Base-by-base conservation (phyloP, 2,888 invertebrate species). In the Eulithis prunata region DNA sequence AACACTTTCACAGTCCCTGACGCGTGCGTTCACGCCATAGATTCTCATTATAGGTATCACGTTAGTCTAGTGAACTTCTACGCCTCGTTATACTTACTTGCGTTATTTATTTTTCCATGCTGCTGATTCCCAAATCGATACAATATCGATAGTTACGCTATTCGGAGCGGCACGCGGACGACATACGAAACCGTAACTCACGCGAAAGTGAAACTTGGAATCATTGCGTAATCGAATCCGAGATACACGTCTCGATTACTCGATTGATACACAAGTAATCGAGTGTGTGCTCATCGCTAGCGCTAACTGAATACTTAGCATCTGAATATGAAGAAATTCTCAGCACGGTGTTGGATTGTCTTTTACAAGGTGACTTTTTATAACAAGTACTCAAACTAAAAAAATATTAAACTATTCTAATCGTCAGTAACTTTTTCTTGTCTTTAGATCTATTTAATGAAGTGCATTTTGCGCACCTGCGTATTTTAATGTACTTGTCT, bases 171-270 rank as follows among this genome's bases (percentile, higher is more conserved):
- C 66, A 69, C 77, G 74, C 64, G 62, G 75, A 74, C 75, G 80
- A 77, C 76, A 75, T 74, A 73, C 80, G 70, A 85, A 88, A 88
- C 83, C 80, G 84, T 89, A 89, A 86, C 84, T 88, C 86, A 88
- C 82, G 81, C 80, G 86, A 91, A 91, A 91, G 91, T 91, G 92
- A 91, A 91, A 91, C 88, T 86, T 83, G 77, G 74, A 80, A 84
- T 83, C 82, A 74, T 91, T 88, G 82, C 81, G 83, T 83, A 88
- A 83, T 78, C 74, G 75, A 78, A 80, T 78, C 73, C 75, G 76
- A 82, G 83, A 81, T 81, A 80, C 76, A 75, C 62, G 74, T 32
- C 73, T 78, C 78, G 80, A 81, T 83, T 83, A 85, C 82, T 79
- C 76, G 80, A 83, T 78, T 76, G 74, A 75, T 82, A 79, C 80